Evolutionary conservation across 2,888 invertebrate genomes (phyloP).

Genomic region (Mamestra brassicae): DNA sequence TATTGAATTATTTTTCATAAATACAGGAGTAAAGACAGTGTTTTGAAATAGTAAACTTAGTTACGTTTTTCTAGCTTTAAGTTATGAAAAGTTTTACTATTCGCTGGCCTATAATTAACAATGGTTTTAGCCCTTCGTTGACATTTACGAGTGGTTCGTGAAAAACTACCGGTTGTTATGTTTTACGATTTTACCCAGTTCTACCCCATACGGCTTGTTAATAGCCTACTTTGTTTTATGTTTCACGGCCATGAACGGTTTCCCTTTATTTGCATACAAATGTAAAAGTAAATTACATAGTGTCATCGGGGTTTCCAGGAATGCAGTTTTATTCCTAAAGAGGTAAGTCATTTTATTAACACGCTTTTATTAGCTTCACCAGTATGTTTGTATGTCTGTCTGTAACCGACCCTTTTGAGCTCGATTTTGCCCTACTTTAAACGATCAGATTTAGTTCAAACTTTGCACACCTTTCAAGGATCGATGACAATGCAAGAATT

Average conservation of each 20-base stretch:
- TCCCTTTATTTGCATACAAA: constrained; percentile 46
- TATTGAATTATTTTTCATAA: not conserved
- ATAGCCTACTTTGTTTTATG: constrained; percentile 44
- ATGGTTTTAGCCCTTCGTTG: constrained; percentile 26
- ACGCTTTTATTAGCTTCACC: too few relatives aligned
- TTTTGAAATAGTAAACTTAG: not conserved
- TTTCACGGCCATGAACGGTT: constrained; percentile 24
- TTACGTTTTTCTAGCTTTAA: constrained; percentile 11
- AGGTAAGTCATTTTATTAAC: not conserved
- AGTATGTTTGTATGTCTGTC: too few relatives aligned
- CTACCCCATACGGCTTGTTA: constrained; percentile 41
- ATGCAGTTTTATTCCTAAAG: not conserved
- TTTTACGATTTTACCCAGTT: constrained; percentile 42
- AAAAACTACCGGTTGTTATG: constrained; percentile 33
- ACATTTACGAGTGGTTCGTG: constrained; percentile 49
- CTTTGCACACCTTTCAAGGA: too few relatives aligned
- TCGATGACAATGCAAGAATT: too few relatives aligned
- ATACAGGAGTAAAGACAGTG: not conserved
- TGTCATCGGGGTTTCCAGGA: not conserved
- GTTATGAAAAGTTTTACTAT: constrained; percentile 5
- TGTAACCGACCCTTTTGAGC: too few relatives aligned
- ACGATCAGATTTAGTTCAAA: too few relatives aligned
- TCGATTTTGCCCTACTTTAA: too few relatives aligned
- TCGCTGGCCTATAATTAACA: constrained; percentile 15
- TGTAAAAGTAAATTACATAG: constrained; percentile 28